These are phyloP conservation scores for Hyla sarda DNA, from an alignment of 2,113 vertebrate species.

Conservation along the genomic window DNA sequence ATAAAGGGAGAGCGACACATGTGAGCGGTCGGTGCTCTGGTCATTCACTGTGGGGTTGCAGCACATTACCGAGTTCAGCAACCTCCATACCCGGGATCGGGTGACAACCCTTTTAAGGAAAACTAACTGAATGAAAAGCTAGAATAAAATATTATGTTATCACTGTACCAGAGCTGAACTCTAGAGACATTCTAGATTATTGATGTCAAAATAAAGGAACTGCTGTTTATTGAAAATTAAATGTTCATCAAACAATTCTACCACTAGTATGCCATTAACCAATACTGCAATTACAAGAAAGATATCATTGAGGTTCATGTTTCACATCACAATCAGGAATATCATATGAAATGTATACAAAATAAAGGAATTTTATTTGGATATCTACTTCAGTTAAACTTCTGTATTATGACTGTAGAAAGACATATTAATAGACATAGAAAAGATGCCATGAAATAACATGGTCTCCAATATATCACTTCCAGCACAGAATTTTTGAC, in stretches of 20 bases:
- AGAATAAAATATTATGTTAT: too few relatives aligned
- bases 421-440: too few relatives aligned
- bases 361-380: background rate
- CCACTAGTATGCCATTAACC: background rate
- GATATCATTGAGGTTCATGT: background rate
- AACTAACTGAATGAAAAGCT: too few relatives aligned
- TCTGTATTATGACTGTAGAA: too few relatives aligned
- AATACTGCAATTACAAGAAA: background rate
- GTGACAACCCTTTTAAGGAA: too few relatives aligned
- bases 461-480: background rate
- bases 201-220: background rate
- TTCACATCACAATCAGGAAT: too few relatives aligned
- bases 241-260: background rate
- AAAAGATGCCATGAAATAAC: background rate
- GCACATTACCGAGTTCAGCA: too few relatives aligned
- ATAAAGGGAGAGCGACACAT: too few relatives aligned
- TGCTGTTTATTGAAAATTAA: background rate
- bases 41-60: too few relatives aligned
- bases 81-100: too few relatives aligned
- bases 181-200: background rate
- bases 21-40: too few relatives aligned
- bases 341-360: background rate
- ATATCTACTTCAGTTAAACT: background rate
- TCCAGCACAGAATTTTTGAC: constrained; percentile 16
- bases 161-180: too few relatives aligned